Percentiles rank a stretch among this genome's conserved stretches.
These are phyloP conservation scores for Arion vulgaris DNA, from an alignment of 1,140 invertebrate species.

Conservation along the genomic window DNA sequence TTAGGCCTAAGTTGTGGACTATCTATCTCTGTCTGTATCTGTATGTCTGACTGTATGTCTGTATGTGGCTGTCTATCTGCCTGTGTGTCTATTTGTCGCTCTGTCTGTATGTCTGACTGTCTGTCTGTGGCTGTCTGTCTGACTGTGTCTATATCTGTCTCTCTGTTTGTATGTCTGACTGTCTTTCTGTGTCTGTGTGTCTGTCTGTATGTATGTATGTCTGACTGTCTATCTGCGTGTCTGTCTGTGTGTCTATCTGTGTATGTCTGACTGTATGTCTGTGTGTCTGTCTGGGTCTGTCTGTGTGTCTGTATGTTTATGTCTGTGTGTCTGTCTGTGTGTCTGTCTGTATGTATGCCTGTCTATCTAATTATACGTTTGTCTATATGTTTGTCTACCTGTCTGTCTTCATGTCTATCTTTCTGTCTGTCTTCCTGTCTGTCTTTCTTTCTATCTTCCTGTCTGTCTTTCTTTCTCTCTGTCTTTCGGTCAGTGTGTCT, in stretches of 20 bases:
- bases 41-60: constrained; percentile 4
- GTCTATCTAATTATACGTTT: background rate
- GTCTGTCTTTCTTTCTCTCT: background rate
- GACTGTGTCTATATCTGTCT: background rate
- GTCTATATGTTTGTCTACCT: constrained; percentile 15
- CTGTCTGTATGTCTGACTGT: constrained; percentile 18
- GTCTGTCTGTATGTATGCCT: background rate
- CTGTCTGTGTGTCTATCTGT: background rate
- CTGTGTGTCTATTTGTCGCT: constrained; percentile 5
- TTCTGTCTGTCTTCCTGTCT: constrained; percentile 7
- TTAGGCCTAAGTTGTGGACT: too few species aligned
- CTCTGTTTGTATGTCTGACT: background rate
- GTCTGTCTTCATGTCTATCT: too few species aligned
- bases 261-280: background rate
- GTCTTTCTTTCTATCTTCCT: background rate
- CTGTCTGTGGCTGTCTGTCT: constrained; percentile 19
- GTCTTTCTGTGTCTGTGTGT: background rate
- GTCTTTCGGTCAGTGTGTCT: background rate
- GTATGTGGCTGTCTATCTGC: constrained; percentile 1
- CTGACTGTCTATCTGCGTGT: background rate
- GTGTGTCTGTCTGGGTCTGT: background rate
- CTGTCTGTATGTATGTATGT: background rate
- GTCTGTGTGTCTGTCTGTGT: constrained; percentile 10
- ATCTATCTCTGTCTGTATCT: constrained; percentile 9
- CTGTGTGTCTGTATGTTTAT: background rate